These are phyloP conservation scores for Phaenicophaeus curvirostris DNA, from an alignment of 2,797 vertebrate species.

Conservation along the genomic window DNA sequence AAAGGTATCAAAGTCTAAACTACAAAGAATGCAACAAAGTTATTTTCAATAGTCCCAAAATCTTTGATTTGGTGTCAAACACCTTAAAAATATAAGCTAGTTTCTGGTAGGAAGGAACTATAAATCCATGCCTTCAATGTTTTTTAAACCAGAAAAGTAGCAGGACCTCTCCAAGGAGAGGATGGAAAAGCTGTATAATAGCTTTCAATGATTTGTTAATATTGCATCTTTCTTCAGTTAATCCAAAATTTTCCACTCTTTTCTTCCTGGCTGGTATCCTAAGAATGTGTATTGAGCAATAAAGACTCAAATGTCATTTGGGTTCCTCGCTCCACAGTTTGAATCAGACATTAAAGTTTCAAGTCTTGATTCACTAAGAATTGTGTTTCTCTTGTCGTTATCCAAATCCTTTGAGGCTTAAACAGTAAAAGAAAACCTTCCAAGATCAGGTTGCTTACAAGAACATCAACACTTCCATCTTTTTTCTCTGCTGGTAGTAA, in stretches of 20 bases:
- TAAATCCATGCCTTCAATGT: not conserved
- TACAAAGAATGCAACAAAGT: constrained; percentile 47
- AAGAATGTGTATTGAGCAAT: not conserved
- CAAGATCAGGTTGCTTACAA: not conserved
- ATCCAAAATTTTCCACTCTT: not conserved
- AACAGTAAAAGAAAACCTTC: not conserved
- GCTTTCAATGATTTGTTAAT: not conserved
- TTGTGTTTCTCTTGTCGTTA: not conserved
- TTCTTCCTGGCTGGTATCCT: not conserved
- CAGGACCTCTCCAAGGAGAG: not conserved
- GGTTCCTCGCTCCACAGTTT: not conserved
- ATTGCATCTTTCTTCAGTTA: not conserved
- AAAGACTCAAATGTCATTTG: not conserved
- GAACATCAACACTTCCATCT: not conserved
- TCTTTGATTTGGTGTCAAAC: constrained; percentile 39
- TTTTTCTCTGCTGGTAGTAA: not conserved
- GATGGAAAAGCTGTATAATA: not conserved
- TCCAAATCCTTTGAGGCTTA: not conserved
- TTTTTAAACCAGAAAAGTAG: not conserved
- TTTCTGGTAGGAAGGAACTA: not conserved
- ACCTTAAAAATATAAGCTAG: not conserved
- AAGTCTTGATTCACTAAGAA: not conserved
- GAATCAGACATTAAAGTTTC: not conserved
- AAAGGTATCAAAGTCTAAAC: constrained; percentile 46
- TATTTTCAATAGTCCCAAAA: constrained; percentile 32